These are phyloP conservation scores for Rafetus swinhoei DNA, from an alignment of 2,113 vertebrate genomes.

Conservation along the genomic window DNA sequence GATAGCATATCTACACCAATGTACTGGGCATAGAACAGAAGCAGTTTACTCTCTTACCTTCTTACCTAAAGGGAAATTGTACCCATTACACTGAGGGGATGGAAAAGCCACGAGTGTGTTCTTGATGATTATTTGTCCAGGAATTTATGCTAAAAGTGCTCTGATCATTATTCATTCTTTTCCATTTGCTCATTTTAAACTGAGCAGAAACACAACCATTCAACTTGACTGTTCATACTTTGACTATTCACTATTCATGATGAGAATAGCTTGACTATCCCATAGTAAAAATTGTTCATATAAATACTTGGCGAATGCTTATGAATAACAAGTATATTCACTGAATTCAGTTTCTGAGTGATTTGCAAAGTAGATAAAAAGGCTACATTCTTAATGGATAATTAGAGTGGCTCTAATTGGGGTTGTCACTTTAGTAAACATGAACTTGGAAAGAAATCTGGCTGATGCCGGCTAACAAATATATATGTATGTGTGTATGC, in stretches of 20 bases:
- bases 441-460: background rate
- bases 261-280: background rate
- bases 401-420: background rate
- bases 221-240: background rate
- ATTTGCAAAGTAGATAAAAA: background rate
- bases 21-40: background rate
- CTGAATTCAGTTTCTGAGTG: background rate
- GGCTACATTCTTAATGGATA: background rate
- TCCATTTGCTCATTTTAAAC: background rate
- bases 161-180: background rate
- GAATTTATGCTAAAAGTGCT: background rate
- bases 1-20: background rate
- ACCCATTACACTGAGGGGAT: background rate
- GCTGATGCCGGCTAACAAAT: background rate
- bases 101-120: background rate
- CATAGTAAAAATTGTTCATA: background rate
- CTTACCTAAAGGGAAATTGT: background rate
- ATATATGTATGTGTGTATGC: background rate
- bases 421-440: background rate
- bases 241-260: background rate
- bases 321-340: background rate
- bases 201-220: background rate
- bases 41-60: background rate
- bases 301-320: background rate
- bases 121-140: background rate